Base-by-base conservation (phyloP, 1,140 invertebrate genomes). In the Dysdera silvatica region DNA sequence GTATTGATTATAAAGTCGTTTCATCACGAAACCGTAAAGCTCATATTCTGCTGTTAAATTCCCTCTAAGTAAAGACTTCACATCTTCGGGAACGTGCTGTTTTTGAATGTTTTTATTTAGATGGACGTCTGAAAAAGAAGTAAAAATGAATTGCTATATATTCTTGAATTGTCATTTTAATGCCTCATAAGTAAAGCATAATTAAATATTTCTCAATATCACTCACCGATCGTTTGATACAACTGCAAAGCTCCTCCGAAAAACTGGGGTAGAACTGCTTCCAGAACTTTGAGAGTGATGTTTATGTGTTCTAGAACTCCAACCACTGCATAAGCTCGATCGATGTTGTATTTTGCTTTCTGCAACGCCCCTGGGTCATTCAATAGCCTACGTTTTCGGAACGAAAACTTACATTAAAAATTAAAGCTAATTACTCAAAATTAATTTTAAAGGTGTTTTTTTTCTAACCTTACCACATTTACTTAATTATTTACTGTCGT, bases 1-100 rank as follows among this genome's bases (percentile, higher is more conserved):
- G 20, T 49, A 60, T 20, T 93, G 90, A 73, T 84, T 82, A 68
- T 92, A 84, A 8, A 94, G 77, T 69, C 89, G 79, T 74, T 92
- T 88, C 69, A 83, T 84, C 72, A 89, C 91, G 72, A 93, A 94
- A 71, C 92, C 85, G 74, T 92, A 94, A 73, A 94, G 91, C 73
- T 93, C 89, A 23, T 92, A 89, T 77, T 94, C 91, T 56, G 86
- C 80, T 0, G 89, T 91, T 72, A 94, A 91, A 73, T 93, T 92
- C 43, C 80, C 81, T 63, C 88, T 79, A 0, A 93, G 87, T n/a
- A 91, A 83, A 26, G 91, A 83, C 74, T 91, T 91, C 0, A 92
- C 83, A 71, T 86, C 83, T 69, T 91, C 87, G 37, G 86, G 86
- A 0, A 93, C 89, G 14, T 59, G 56, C 1, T 89, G 89, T 73